Evolutionary conservation across 2,888 invertebrate genomes (phyloP), one percentile per base, ranked within the genome.

Genomic region (Papilio elwesi): DNA sequence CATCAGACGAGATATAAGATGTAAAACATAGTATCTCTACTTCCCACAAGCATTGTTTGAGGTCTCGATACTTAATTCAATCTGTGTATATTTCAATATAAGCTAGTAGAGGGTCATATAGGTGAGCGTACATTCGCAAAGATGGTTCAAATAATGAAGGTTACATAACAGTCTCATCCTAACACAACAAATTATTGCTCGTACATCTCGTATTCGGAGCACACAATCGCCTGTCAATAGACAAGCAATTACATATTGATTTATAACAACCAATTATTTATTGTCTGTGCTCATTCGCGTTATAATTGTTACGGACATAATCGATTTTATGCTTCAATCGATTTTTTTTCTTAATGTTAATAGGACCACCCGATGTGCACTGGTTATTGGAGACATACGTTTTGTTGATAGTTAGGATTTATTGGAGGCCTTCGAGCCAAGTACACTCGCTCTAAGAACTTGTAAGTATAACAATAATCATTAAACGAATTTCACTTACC

Each of bases 251-350:
- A 81, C 77, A 65, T 49, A 69, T 77, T 85, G 86, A 87, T 86
- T 84, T 85, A 86, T 84, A 78, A 74, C 62, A 74, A 77, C 69
- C 80, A 80, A 87, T 87, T 82, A 82, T 80, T 86, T 82, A 83
- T 80, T 82, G 84, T 85, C 83, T 79, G 78, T 78, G 78, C 78
- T 79, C 82, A 84, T 84, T 83, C 83, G 83, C 80, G 79, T 82
- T 80, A 80, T 83, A 83, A 85, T 85, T 84, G 81, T 83, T 82
- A 79, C 79, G 78, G 80, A 76, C 76, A 75, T 79, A 81, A 83
- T 82, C 81, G 81, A 83, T 84, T 83, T 82, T 81, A 76, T 77
- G 78, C 76, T 75, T 77, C 76, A 74, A 76, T 78, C 76, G 76
- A 76, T 76, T 73, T 75, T 76, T 80, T 78, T 26, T 26, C 26